Percentiles rank a stretch among this genome's conserved stretches.
These are phyloP conservation scores for Melipona bicolor DNA, from an alignment of 2,888 invertebrate species.

Conservation along the genomic window DNA sequence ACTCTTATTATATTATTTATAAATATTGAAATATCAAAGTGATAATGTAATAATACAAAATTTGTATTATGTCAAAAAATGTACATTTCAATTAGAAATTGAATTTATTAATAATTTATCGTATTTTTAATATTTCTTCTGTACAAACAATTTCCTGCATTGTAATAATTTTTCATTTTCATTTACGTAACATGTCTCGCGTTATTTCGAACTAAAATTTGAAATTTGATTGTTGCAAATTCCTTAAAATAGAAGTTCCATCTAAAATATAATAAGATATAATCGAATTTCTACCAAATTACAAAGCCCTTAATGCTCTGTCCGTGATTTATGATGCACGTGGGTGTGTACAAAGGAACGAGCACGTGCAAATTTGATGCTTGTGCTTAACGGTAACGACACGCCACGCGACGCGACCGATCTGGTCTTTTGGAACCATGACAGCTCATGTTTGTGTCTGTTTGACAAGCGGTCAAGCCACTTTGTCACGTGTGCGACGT, in stretches of 20 bases:
- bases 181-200: not conserved
- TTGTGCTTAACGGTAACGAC: conserved; percentile 64
- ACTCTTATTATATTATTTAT: too few relatives aligned
- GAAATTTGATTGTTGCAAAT: not conserved
- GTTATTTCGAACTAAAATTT: not conserved
- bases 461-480: conserved; percentile 68
- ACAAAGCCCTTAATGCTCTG: conserved; percentile 47
- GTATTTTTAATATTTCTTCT: not conserved
- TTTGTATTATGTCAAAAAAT: not conserved
- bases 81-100: not conserved
- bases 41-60: not conserved
- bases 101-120: not conserved
- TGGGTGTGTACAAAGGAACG: conserved; percentile 47
- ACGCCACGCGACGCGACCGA: conserved; percentile 56
- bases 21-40: not conserved
- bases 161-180: not conserved
- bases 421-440: conserved; percentile 53
- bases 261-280: conserved; percentile 4
- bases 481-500: conserved; percentile 64
- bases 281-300: conserved; percentile 45
- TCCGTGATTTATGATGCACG: conserved; percentile 40
- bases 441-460: conserved; percentile 60
- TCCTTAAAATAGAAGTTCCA: not conserved
- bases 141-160: not conserved
- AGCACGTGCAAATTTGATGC: conserved; percentile 60